A percentile compares a stretch with the other conserved stretches of the same genome.
phyloP scores from a whole-genome alignment of 2,888 invertebrate genomes.

The Dolomedes plantarius region DNA sequence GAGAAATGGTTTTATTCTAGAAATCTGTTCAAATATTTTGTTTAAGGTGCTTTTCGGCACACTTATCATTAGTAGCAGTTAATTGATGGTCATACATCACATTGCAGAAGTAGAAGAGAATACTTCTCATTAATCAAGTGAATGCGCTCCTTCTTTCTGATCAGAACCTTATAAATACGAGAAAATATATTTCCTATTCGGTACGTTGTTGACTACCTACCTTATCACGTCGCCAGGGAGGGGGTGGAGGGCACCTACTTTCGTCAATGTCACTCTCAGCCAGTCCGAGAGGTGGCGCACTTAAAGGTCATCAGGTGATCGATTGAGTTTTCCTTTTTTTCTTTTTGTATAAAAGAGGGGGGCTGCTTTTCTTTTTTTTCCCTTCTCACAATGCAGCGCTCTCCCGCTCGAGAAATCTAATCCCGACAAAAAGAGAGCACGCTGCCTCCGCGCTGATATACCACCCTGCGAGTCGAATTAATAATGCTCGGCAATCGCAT shows the following conservation, averaged over 20 bases:
- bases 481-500: background rate
- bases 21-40: no score
- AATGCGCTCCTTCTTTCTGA: background rate
- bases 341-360: constrained; percentile 7
- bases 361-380: constrained; percentile 27
- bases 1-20: no score
- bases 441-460: background rate
- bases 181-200: background rate
- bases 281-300: constrained; percentile 58
- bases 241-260: background rate
- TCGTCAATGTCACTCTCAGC: constrained; percentile 17
- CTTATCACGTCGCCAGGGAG: background rate
- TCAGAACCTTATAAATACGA: background rate
- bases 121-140: background rate
- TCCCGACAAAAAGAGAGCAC: constrained; percentile 4
- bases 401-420: background rate
- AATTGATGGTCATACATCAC: background rate
- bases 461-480: background rate
- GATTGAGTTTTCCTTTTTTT: constrained; percentile 56
- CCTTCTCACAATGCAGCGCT: constrained; percentile 13
- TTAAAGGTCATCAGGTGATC: constrained; percentile 60
- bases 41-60: background rate
- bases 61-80: background rate
- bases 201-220: constrained; percentile 5
- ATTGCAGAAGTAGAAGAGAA: background rate